Conservation (phyloP, 1,140 invertebrate species). For the Zaprionus camerounensis region DNA sequence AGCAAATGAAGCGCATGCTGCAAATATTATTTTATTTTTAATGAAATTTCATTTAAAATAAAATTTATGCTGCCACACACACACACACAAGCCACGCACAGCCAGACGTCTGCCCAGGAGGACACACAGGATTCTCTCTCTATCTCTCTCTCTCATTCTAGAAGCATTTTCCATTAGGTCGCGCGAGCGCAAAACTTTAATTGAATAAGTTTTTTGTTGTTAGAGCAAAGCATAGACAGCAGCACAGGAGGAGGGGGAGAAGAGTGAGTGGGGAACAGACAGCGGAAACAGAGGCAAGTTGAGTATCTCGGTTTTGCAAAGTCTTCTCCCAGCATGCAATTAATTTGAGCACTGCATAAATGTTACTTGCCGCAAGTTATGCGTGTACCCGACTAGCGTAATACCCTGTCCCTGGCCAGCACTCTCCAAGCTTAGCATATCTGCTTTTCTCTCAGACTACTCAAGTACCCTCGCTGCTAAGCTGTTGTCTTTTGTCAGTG, state of each 20-base stretch:
- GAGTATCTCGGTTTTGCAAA: conserved; percentile 35
- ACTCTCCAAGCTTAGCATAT: no score
- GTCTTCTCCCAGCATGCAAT: conserved; percentile 50
- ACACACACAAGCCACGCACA: conserved; percentile 3
- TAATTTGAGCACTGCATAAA: conserved; percentile 70
- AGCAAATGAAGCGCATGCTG: conserved; percentile 64
- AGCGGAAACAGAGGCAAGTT: conserved; percentile 18
- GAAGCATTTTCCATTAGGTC: conserved; percentile 62
- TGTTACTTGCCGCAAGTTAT: conserved; percentile 35
- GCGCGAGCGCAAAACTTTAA: conserved; percentile 69
- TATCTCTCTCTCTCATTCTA: conserved; percentile 26
- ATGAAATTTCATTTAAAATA: conserved; percentile 75
- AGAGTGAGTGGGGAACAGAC: background rate
- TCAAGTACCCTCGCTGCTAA: background rate
- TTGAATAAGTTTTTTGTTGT: conserved; percentile 72
- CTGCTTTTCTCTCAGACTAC: background rate
- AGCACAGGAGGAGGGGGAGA: background rate
- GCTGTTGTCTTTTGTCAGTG: background rate
- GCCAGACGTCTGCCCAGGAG: background rate
- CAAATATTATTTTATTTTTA: conserved; percentile 74
- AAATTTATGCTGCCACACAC: conserved; percentile 63
- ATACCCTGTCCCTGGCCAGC: background rate
- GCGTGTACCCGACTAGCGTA: background rate
- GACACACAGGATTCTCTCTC: background rate
- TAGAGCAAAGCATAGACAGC: conserved; percentile 4